Evolutionary conservation across 1,140 invertebrate genomes (phyloP).

Genomic region (Papilio polyxenes): DNA sequence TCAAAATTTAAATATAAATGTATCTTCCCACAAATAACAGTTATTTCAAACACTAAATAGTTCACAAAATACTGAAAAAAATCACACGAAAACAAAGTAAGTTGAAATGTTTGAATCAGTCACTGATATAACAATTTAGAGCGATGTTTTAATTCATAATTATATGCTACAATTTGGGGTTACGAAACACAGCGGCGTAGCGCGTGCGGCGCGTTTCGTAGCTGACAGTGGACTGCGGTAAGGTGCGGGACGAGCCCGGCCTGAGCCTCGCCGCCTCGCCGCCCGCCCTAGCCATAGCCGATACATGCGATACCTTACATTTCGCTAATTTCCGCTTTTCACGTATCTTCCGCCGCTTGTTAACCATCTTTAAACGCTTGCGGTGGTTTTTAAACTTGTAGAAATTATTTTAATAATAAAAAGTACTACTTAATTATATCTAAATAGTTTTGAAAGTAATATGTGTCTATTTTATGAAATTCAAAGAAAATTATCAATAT

Average conservation of each 20-base stretch:
- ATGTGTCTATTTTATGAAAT: neutral
- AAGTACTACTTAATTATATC: neutral
- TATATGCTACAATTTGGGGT: conserved; percentile 41
- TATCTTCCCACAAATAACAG: conserved; percentile 28
- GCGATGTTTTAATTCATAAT: conserved; percentile 50
- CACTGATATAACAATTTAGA: neutral
- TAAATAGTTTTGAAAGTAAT: neutral
- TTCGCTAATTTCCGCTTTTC: conserved; percentile 33
- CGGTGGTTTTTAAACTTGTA: neutral
- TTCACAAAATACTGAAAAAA: neutral
- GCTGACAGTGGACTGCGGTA: conserved; percentile 51
- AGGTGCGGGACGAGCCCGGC: conserved; percentile 47
- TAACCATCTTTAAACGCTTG: neutral
- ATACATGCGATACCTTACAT: conserved; percentile 39
- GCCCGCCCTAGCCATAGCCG: conserved; percentile 43
- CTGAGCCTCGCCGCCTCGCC: conserved; percentile 45
- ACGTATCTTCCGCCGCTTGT: conserved; percentile 22
- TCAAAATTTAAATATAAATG: conserved; percentile 19
- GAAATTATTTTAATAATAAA: too few species aligned
- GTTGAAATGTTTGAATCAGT: neutral
- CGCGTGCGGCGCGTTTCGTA: conserved; percentile 33
- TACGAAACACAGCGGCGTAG: conserved; percentile 13
- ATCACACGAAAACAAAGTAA: conserved; percentile 6
- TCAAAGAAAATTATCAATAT: neutral
- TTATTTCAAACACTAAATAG: conserved; percentile 13